Conservation (phyloP, 2,113 vertebrate genomes). For the Thamnophis sirtalis region DNA sequence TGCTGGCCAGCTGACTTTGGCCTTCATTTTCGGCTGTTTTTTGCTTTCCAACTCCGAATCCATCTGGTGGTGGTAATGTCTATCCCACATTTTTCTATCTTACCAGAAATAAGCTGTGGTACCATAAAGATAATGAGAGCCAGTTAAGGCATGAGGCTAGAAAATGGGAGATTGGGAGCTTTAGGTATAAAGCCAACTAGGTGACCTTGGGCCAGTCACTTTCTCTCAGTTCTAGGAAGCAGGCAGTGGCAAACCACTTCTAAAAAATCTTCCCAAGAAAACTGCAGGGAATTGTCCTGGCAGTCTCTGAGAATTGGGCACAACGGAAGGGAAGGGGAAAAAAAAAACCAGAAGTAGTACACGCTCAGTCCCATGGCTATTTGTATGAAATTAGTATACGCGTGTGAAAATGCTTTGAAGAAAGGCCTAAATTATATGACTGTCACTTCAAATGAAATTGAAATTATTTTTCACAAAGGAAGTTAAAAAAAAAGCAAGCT, state of each 20-base stretch:
- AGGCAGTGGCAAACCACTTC: neutral
- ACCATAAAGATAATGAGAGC: neutral
- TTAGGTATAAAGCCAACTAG: neutral
- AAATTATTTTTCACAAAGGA: slow-evolving; percentile 1
- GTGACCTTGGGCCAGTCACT: neutral
- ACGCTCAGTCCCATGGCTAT: neutral
- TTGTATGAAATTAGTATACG: neutral
- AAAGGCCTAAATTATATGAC: neutral
- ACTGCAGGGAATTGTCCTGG: neutral
- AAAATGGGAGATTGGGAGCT: neutral
- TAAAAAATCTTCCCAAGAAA: neutral
- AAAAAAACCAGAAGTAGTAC: neutral
- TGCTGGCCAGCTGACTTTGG: too few relatives aligned
- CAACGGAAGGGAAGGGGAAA: neutral
- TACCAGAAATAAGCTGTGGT: neutral
- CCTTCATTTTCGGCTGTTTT: too few relatives aligned
- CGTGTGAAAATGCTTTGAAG: neutral
- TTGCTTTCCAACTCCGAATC: neutral
- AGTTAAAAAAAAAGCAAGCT: neutral
- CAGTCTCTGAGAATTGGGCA: neutral
- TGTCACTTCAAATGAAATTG: slow-evolving; percentile 9
- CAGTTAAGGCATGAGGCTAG: neutral
- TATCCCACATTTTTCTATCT: neutral
- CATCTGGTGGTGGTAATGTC: neutral
- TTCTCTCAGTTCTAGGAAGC: neutral